phyloP scores from a whole-genome alignment of 2,888 invertebrate species.

The Caenorhabditis afra region DNA sequence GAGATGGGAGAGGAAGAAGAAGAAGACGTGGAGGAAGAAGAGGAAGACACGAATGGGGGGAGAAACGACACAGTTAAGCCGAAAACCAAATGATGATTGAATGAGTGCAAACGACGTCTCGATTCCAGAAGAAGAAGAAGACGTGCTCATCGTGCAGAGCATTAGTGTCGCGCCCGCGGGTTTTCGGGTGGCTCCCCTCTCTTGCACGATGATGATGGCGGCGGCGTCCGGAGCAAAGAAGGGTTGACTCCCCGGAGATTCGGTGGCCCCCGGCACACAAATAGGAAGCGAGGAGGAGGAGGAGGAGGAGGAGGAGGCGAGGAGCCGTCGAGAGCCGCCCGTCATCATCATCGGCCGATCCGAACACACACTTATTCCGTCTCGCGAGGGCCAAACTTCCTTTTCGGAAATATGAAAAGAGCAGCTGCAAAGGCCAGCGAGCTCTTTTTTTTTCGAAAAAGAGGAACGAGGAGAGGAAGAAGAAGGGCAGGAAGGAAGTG shows the following conservation, averaged over 20 bases:
- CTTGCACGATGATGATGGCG: not conserved
- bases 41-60: conserved; percentile 4
- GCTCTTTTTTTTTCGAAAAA: conserved; percentile 6
- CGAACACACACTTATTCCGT: conserved; percentile 59
- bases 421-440: conserved; percentile 15
- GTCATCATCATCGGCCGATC: conserved; percentile 49
- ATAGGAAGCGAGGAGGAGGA: conserved; percentile 17
- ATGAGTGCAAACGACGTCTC: conserved; percentile 34
- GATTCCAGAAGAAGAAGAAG: conserved; percentile 3
- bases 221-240: conserved; percentile 31
- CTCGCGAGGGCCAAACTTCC: conserved; percentile 41
- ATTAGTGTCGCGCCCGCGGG: conserved; percentile 30
- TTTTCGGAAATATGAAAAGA: conserved; percentile 53
- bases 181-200: conserved; percentile 27
- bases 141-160: not conserved
- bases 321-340: conserved; percentile 27
- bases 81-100: conserved; percentile 54
- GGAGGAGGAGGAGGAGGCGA: not conserved
- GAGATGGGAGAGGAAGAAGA: conserved; percentile 43
- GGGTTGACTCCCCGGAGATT: conserved; percentile 56
- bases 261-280: conserved; percentile 42
- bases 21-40: conserved; percentile 42
- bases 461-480: conserved; percentile 1
- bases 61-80: conserved; percentile 45
- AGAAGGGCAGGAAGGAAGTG: not conserved